Percentiles rank a stretch among this genome's conserved stretches.
Conservation (phyloP, 2,113 vertebrate species). For the Cercopithecus mona region DNA sequence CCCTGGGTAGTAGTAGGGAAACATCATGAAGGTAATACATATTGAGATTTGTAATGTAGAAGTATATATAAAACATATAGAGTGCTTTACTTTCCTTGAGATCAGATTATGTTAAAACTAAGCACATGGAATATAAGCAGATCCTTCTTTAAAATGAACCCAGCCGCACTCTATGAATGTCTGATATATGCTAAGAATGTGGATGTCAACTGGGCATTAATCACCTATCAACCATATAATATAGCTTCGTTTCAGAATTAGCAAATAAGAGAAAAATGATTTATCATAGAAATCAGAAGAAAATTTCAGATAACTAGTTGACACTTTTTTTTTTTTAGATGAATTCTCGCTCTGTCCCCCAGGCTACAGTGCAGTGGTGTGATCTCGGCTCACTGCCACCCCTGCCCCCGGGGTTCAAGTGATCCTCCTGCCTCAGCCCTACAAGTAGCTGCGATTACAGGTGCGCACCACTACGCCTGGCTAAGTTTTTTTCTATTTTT, state of each 20-base stretch:
- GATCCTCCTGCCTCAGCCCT: too few relatives aligned
- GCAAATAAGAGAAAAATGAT: not conserved
- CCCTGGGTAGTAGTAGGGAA: not conserved
- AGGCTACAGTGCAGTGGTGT: too few relatives aligned
- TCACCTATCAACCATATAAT: not conserved
- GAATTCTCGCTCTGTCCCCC: too few relatives aligned
- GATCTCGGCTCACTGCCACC: too few relatives aligned
- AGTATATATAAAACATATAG: not conserved
- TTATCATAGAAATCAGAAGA: not conserved
- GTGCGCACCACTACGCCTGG: accelerated
- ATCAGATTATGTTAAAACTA: not conserved
- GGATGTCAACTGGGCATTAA: not conserved
- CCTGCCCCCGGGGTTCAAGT: too few relatives aligned
- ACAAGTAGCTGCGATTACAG: too few relatives aligned
- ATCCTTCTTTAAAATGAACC: not conserved
- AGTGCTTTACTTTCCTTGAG: not conserved
- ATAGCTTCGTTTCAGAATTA: not conserved
- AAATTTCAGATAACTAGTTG: not conserved
- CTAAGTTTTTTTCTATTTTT: too few relatives aligned
- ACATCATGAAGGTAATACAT: not conserved
- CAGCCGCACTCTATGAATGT: not conserved
- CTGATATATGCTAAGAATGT: not conserved
- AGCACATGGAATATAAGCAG: not conserved
- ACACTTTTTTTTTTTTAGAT: not conserved
- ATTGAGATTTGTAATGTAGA: not conserved